Base-by-base conservation (phyloP, 1,140 invertebrate species). In the Atta texana region DNA sequence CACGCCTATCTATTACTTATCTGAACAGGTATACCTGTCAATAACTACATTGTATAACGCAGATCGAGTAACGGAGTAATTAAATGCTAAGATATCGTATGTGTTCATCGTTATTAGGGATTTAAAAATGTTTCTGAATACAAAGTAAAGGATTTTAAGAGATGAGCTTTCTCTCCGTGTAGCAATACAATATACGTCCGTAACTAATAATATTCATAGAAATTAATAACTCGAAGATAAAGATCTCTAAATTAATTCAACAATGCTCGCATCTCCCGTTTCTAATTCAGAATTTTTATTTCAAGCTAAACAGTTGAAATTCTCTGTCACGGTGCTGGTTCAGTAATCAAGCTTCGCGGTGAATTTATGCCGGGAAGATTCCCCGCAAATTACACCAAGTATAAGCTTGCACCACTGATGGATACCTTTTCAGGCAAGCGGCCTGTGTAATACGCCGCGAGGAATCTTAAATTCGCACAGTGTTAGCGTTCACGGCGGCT, bases 1-100 rank as follows among this genome's bases (percentile, higher is more conserved):
- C 80, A 51, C 55, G 80, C 80, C 80, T 84, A 84, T 84, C 80
- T 55, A 84, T 84, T 84, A 84, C 80, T 84, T 84, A 84, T 74
- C 55, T 7, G 18, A 34, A 49, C 68, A 49, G 80, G 55, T 82
- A 72, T 84, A 84, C 69, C 55, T 61, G 55, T 74, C 69, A 74
- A 84, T 84, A 74, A 39, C 53, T 74, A 51, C 80, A 74, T 49
- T 49, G 80, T 74, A 84, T 18, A 80, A 69, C 63, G 49, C 18
- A 3, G 53, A 44, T 74, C 68, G 80, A 61, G 31, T 44, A 31
- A 74, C 39, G 68, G 24, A 74, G 68, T 74, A 84, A 84, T 84
- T 84, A 74, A 84, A 84, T 14, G 80, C 59, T 49, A 12, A 61
- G 24, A 72, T 81, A 71, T 72, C 55, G 44, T 28, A 14, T 3